Base-by-base conservation (phyloP, 1,140 invertebrate species). In the Drosophila takahashii region DNA sequence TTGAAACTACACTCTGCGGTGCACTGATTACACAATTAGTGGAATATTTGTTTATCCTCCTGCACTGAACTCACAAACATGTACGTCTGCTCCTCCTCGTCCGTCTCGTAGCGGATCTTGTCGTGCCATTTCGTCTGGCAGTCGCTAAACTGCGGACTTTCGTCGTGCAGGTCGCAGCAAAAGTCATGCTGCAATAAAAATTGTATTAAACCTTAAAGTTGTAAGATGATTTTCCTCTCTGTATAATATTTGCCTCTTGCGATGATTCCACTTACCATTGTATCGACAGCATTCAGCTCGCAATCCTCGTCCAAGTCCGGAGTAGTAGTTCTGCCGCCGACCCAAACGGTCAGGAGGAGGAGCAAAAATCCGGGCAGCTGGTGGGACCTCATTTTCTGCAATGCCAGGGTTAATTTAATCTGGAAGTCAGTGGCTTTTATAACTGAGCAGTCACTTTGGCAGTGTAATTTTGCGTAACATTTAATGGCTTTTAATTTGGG, bases 91-190 rank as follows among this genome's bases (percentile, higher is more conserved):
- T 83, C 72, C 27, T 83, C 54, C 15, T 79, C 16, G 1, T 89
- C 84, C 18, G 51, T 79, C 29, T 41, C 53, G 44, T 76, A 76
- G 6, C 54, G 22, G 1, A 89, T 76, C 47, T 71, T 83, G 0
- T 79, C 50, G 1, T 73, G 56, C 83, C 83, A 87, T 2, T 89
- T 16, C 16, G 32, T 53, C 41, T 84, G 76, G 26, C 84, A 87
- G 0, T 79, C 71, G 3, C 3, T 56, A 7, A 83, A 87, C 18
- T 79, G 71, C 0, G 51, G 22, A 13, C 62, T 57, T 11, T 87
- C 83, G 9, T 87, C 79, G 7, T 89, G 84, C 39, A 87, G 42
- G 5, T 87, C 83, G 37, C 83, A 87, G 52, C 83, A 87, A 13
- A 87, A 87, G 13, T 87, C 84, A n/a, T 87, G 84, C 83, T 87